Percentiles rank a stretch among this genome's conserved stretches.
Evolutionary conservation across 2,113 vertebrate species (phyloP).

Genomic region (Pseudorasbora parva): DNA sequence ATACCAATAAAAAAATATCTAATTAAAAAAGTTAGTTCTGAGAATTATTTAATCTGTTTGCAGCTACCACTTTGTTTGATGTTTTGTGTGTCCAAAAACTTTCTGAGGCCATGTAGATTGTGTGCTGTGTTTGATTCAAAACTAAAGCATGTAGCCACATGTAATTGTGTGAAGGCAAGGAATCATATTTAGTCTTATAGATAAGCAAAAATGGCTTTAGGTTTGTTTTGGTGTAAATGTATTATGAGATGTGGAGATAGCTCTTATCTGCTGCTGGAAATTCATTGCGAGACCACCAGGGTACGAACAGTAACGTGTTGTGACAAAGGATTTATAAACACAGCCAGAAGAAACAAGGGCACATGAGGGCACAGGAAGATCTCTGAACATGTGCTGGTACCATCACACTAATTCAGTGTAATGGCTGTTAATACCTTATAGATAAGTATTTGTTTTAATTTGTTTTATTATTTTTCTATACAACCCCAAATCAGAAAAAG

Average conservation of each 20-base stretch:
- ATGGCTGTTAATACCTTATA: too few species aligned
- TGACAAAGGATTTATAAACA: conserved; percentile 65
- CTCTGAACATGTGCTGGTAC: conserved; percentile 15
- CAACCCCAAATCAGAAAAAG: too few species aligned
- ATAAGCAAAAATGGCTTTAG: conserved; percentile 49
- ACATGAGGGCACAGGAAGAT: neutral
- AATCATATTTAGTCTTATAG: conserved; percentile 57
- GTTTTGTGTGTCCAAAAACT: neutral
- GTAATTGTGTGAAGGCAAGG: conserved; percentile 20
- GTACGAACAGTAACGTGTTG: conserved; percentile 63
- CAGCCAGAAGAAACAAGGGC: conserved; percentile 13
- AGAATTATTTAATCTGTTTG: too few species aligned
- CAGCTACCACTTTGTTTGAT: too few species aligned
- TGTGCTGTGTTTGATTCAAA: neutral
- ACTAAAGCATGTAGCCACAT: conserved; percentile 44
- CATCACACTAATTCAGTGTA: neutral
- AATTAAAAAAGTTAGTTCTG: too few species aligned
- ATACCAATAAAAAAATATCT: too few species aligned
- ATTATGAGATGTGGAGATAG: conserved; percentile 74
- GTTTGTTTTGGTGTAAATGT: conserved; percentile 49
- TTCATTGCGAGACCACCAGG: conserved; percentile 80
- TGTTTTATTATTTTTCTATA: too few species aligned
- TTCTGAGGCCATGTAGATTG: neutral
- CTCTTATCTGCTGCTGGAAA: conserved; percentile 70
- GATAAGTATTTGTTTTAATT: neutral